A percentile compares a stretch with the other conserved stretches of the same genome.
Evolutionary conservation across 2,113 vertebrate species (phyloP).

Genomic region (Bettongia penicillata): DNA sequence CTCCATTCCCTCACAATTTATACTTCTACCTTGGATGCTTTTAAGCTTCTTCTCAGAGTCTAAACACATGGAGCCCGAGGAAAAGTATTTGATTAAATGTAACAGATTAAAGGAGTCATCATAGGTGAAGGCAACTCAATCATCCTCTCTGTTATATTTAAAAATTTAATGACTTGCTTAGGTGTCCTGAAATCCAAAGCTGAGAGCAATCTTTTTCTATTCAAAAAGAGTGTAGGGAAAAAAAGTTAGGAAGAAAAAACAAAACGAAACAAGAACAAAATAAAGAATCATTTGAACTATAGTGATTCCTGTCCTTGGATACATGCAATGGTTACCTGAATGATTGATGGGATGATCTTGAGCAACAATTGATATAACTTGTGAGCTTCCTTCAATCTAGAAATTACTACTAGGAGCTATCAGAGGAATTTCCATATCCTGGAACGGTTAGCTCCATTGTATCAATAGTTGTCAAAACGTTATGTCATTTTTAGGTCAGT

Average conservation of each 20-base stretch:
- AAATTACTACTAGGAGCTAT: not conserved
- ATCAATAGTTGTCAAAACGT: conserved; percentile 32
- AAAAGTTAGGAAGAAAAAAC: not conserved
- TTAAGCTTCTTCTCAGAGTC: conserved; percentile 17
- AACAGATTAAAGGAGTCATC: not conserved
- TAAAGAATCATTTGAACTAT: conserved; percentile 2
- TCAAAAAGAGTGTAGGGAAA: conserved; percentile 37
- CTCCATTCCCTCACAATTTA: not conserved
- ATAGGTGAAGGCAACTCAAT: not conserved
- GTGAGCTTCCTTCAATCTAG: conserved; percentile 6
- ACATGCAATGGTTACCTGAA: conserved; percentile 8
- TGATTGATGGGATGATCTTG: conserved; percentile 10
- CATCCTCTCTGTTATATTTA: not conserved
- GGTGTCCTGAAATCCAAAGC: not conserved
- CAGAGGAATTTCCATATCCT: not conserved
- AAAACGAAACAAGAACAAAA: not conserved
- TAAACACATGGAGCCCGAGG: conserved; percentile 41
- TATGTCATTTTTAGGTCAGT: conserved; percentile 35
- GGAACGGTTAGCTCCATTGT: not conserved
- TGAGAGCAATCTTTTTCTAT: not conserved
- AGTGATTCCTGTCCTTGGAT: not conserved
- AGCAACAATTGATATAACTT: conserved; percentile 3
- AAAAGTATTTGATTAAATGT: conserved; percentile 20
- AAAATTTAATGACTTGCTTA: not conserved
- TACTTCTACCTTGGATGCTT: not conserved